Base-by-base conservation (phyloP, 1,140 invertebrate genomes). In the Bombus difficillimus region DNA sequence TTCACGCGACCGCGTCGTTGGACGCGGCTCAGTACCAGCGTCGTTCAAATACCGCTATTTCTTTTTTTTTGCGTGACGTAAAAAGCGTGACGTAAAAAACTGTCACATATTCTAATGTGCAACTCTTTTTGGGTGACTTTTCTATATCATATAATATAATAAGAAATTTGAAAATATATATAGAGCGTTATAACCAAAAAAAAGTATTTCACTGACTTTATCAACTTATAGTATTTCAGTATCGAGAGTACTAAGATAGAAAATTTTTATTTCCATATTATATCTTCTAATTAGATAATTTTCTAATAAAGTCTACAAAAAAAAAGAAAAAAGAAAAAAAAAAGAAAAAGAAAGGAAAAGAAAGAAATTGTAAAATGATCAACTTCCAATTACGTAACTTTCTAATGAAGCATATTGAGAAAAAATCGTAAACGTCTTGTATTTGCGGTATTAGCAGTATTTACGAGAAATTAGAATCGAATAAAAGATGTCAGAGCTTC, bases 1-100 rank as follows among this genome's bases (percentile, higher is more conserved):
- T 71, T 84, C 73, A 37, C 66, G 53, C 22, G 3, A 39, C 53
- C 32, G 53, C 18, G 32, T 78, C 43, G 71, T 84, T 68, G n/a
- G 9, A 75, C 47, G 28, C n/a, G 28, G 73, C 25, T n/a, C 3
- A 69, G 37, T 57, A 25, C 32, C 37, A 68, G 0, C 2, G 9
- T 3, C 25, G 3, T 34, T 28, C 41, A 13, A 37, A 25, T 69
- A 47, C 3, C 18, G n/a, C n/a, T 13, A 6, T 64, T 34, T 5
- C 15, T 47, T 25, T 80, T 43, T 69, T 2, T 41, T 15, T 13
- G 13, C 9, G 10, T 12, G 15, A 10, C 2, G 12, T 32, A 13
- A 18, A 22, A 34, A 5, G 28, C 28, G 18, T 6, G 0, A 25
- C 15, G 3, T 15, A 43, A 15, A 15, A 43, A 32, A 0, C 41